Percentiles rank a stretch among this genome's conserved stretches.
Conservation (phyloP, 2,888 invertebrate genomes). For the Muscina levida region DNA sequence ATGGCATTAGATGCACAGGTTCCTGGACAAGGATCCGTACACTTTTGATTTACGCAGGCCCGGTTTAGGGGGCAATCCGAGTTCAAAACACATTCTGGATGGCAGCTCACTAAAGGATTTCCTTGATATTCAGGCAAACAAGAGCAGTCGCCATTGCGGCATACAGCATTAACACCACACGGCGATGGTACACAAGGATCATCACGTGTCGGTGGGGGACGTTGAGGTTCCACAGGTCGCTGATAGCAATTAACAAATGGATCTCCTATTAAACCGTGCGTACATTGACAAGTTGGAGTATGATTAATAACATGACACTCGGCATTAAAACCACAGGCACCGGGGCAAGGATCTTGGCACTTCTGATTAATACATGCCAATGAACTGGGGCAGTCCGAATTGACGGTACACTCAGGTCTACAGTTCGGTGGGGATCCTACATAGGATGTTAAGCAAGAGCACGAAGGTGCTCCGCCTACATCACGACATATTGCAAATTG, state of each 20-base stretch:
- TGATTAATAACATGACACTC: slow-evolving; percentile 85
- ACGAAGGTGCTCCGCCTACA: slow-evolving; percentile 83
- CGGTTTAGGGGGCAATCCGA: slow-evolving; percentile 84
- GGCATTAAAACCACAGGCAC: slow-evolving; percentile 85
- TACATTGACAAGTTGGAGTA: slow-evolving; percentile 85
- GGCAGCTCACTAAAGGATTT: slow-evolving; percentile 84
- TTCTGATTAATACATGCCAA: slow-evolving; percentile 86
- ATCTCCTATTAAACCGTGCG: slow-evolving; percentile 83
- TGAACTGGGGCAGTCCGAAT: slow-evolving; percentile 86
- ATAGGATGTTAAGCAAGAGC: slow-evolving; percentile 84
- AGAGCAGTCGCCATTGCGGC: slow-evolving; percentile 86
- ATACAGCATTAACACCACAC: slow-evolving; percentile 85
- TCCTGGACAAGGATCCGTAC: slow-evolving; percentile 85
- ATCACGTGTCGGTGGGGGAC: slow-evolving; percentile 77
- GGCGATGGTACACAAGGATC: slow-evolving; percentile 87
- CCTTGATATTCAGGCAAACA: slow-evolving; percentile 85
- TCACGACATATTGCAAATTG: slow-evolving; percentile 86
- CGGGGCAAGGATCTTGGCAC: slow-evolving; percentile 87
- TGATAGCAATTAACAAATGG: slow-evolving; percentile 85
- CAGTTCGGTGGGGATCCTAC: slow-evolving; percentile 87
- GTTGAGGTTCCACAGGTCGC: slow-evolving; percentile 71
- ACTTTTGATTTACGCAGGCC: slow-evolving; percentile 86
- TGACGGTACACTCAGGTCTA: slow-evolving; percentile 86
- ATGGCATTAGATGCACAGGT: slow-evolving; percentile 86
- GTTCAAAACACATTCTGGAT: slow-evolving; percentile 86